These are phyloP conservation scores for Tenualosa ilisha DNA, from an alignment of 2,797 vertebrate species.

Conservation along the genomic window DNA sequence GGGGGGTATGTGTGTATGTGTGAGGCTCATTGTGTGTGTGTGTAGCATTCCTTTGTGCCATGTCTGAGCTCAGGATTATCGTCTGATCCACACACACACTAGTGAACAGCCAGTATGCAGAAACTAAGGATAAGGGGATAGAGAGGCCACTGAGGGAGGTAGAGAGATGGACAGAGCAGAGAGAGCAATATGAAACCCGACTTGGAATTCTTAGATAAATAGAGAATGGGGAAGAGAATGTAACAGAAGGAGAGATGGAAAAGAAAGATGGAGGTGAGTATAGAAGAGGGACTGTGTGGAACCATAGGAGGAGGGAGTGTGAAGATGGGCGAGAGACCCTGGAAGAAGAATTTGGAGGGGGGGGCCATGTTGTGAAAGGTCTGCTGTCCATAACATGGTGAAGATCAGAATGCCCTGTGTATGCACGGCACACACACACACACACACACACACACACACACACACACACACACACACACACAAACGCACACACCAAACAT, in stretches of 20 bases:
- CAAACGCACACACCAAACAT: background rate
- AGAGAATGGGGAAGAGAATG: too few relatives aligned
- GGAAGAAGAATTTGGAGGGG: background rate
- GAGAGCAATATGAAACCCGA: background rate
- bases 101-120: background rate
- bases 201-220: too few relatives aligned
- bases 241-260: too few relatives aligned
- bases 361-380: background rate
- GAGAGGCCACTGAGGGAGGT: background rate
- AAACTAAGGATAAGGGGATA: background rate
- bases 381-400: background rate
- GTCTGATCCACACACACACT: background rate
- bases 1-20: background rate
- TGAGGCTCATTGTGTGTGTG: too few relatives aligned
- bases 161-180: background rate
- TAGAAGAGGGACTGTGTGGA: too few relatives aligned
- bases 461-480: background rate
- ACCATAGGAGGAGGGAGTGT: too few relatives aligned
- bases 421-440: background rate
- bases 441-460: background rate
- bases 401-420: background rate
- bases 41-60: background rate
- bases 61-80: slow-evolving; percentile 9
- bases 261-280: too few relatives aligned
- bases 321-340: too few relatives aligned